These are phyloP conservation scores for Turdus rufiventris DNA, from an alignment of 2,113 vertebrate species.

Conservation along the genomic window DNA sequence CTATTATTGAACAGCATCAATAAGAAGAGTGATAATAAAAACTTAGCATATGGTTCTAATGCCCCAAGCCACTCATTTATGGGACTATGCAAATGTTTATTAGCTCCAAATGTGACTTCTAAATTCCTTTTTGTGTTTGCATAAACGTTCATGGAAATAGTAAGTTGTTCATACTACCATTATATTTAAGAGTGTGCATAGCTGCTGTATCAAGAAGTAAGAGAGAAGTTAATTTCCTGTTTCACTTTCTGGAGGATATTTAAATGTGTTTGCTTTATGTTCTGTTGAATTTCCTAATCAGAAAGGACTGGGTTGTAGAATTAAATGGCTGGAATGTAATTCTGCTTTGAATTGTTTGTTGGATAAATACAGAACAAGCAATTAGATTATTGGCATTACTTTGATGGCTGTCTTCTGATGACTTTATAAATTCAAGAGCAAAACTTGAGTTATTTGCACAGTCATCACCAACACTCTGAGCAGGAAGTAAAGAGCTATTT, in stretches of 20 bases:
- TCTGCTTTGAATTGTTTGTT: conserved; percentile 55
- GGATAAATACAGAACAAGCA: conserved; percentile 51
- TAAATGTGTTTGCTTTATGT: conserved; percentile 45
- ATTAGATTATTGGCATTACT: background rate
- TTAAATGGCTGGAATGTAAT: conserved; percentile 55
- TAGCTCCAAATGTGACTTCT: conserved; percentile 1
- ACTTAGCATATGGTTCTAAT: background rate
- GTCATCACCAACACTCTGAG: background rate
- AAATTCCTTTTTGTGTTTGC: background rate
- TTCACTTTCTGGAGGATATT: conserved; percentile 49
- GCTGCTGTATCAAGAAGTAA: conserved; percentile 7
- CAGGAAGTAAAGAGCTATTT: background rate
- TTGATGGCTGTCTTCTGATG: background rate
- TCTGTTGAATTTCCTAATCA: conserved; percentile 53
- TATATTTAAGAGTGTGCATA: background rate
- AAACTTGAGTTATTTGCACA: background rate
- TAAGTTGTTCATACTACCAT: background rate
- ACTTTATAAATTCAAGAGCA: conserved; percentile 12
- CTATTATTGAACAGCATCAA: background rate
- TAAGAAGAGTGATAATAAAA: background rate
- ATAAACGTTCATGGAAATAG: background rate
- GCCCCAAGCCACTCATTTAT: background rate
- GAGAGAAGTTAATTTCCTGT: conserved; percentile 70
- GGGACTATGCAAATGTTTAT: background rate
- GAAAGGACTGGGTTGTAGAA: conserved; percentile 27